A percentile compares a stretch with the other conserved stretches of the same genome.
Conservation (phyloP, 2,797 vertebrate species). For the Epinephelus malabaricus region DNA sequence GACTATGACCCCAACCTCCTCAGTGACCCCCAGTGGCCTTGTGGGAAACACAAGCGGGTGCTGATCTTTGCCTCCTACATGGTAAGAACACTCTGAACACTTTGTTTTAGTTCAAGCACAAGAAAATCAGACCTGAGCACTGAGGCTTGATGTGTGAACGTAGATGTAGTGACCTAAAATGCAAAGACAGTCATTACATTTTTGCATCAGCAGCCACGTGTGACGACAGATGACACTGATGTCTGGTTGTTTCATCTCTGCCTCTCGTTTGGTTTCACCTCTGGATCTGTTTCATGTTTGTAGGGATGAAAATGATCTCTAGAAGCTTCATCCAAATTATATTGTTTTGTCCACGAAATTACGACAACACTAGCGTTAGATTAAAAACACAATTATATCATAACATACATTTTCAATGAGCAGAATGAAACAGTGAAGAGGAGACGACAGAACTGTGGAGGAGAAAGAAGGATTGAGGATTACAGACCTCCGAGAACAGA, state of each 20-base stretch:
- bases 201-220: not conserved
- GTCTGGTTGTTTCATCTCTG: not conserved
- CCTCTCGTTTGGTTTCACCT: not conserved
- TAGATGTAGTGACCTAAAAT: not conserved
- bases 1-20: constrained; percentile 96
- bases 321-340: not conserved
- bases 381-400: no score
- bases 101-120: no score
- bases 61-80: constrained; percentile 98
- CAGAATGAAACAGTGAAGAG: not conserved
- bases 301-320: not conserved
- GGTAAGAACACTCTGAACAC: constrained; percentile 82
- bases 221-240: not conserved
- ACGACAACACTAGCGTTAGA: no score
- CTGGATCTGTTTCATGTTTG: not conserved
- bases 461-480: constrained; percentile 3
- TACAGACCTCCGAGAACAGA: constrained; percentile 12
- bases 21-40: constrained; percentile 97
- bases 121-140: no score
- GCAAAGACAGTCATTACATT: not conserved
- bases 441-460: not conserved
- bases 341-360: no score
- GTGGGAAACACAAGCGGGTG: constrained; percentile 97
- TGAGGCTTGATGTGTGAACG: no score
- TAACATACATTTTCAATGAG: not conserved